phyloP scores from a whole-genome alignment of 2,113 vertebrate genomes.

The Alaudala cheleensis region DNA sequence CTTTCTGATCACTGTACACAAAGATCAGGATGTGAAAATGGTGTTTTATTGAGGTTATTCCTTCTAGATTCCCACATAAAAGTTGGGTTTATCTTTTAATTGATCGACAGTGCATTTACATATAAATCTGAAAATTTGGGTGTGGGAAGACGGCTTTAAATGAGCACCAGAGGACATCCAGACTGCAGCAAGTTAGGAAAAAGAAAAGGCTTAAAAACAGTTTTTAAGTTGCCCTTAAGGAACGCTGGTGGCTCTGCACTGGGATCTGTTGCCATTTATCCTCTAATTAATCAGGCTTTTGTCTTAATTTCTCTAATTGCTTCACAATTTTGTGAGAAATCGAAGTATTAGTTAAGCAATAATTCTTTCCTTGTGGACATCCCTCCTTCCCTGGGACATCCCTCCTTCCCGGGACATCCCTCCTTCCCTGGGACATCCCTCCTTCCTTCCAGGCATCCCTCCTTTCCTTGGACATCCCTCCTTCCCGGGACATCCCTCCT shows the following conservation, averaged over 20 bases:
- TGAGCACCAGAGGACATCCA: neutral
- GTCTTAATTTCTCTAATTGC: neutral
- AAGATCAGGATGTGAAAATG: neutral
- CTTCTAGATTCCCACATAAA: neutral
- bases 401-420: too few relatives aligned
- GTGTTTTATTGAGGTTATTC: constrained; percentile 7
- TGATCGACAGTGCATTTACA: constrained; percentile 55
- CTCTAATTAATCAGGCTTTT: neutral
- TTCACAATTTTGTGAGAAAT: neutral
- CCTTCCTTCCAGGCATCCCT: too few relatives aligned
- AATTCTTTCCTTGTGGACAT: neutral
- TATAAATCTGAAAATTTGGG: constrained; percentile 38
- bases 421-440: too few relatives aligned
- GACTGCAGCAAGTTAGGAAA: neutral
- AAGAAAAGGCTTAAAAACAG: neutral
- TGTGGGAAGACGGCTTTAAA: neutral
- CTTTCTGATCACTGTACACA: constrained; percentile 7
- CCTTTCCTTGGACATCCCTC: too few relatives aligned
- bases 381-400: too few relatives aligned
- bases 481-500: too few relatives aligned
- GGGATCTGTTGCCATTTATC: neutral
- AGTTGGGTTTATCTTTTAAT: constrained; percentile 62
- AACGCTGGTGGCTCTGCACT: neutral
- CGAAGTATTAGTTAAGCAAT: neutral
- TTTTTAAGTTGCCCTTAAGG: neutral